These are phyloP conservation scores for Holothuria leucospilota DNA, from an alignment of 53 echinoderm and acorn worm genomes.

Conservation along the genomic window DNA sequence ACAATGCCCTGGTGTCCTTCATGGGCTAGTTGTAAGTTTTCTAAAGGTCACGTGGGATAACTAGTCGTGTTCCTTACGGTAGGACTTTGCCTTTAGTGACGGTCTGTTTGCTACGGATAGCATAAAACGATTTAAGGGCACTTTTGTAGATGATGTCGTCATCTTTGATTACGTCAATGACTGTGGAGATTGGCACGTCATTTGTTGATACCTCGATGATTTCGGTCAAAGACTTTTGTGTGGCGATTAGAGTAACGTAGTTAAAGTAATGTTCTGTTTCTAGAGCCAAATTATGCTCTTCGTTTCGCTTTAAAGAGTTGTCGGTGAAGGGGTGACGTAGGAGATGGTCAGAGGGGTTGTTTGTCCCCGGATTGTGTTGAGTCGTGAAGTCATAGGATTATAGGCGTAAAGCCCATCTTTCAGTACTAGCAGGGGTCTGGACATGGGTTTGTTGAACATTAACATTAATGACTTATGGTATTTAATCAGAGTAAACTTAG, in stretches of 20 bases:
- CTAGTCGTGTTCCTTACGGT: constrained; percentile 42
- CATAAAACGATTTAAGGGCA: constrained; percentile 32
- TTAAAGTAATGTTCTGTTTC: constrained; percentile 59
- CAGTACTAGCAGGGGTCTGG: constrained; percentile 70
- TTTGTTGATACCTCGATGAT: constrained; percentile 31
- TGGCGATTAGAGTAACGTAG: constrained; percentile 57
- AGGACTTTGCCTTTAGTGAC: constrained; percentile 43
- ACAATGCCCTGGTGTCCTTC: constrained; percentile 64
- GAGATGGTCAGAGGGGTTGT: constrained; percentile 75
- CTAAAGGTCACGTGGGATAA: constrained; percentile 54
- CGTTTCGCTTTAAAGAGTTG: neutral
- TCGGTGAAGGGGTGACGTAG: constrained; percentile 59
- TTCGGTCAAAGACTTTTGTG: constrained; percentile 45
- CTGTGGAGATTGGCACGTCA: constrained; percentile 24
- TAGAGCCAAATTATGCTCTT: neutral
- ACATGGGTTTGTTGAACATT: constrained; percentile 62
- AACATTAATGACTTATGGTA: constrained; percentile 68
- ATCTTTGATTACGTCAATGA: constrained; percentile 35
- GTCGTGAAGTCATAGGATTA: constrained; percentile 63
- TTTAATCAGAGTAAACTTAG: constrained; percentile 47
- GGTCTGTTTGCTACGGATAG: constrained; percentile 60
- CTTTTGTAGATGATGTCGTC: neutral
- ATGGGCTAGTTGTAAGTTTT: constrained; percentile 53
- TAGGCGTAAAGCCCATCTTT: constrained; percentile 67
- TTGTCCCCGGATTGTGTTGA: constrained; percentile 56